These are phyloP conservation scores for Montipora cactus DNA, from an alignment of 64 coral and sea anemone genomes.

Conservation along the genomic window DNA sequence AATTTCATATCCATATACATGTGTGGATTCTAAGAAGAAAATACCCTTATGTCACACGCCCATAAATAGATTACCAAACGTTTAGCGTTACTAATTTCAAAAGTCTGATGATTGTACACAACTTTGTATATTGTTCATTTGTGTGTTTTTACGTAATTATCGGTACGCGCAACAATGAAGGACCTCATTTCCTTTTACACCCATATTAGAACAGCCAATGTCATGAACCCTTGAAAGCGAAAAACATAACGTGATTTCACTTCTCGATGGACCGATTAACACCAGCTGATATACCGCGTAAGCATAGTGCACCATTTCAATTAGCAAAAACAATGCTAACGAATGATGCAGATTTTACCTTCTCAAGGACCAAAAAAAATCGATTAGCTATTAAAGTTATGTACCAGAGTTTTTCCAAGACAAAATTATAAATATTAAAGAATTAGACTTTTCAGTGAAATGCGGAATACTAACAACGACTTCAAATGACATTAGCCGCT, in stretches of 20 bases:
- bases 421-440: not conserved
- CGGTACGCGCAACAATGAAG: not conserved
- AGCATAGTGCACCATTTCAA: no score
- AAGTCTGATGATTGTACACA: not conserved
- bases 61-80: not conserved
- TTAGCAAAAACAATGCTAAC: not conserved
- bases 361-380: conserved; percentile 8
- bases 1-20: not conserved
- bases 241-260: not conserved
- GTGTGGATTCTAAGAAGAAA: not conserved
- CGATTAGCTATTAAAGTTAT: not conserved
- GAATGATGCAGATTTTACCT: conserved; percentile 34
- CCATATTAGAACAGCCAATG: not conserved
- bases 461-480: conserved; percentile 17
- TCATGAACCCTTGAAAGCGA: not conserved
- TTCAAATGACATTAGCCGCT: conserved; percentile 11
- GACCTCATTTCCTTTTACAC: conserved; percentile 8
- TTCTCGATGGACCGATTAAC: not conserved
- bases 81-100: not conserved
- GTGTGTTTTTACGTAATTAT: not conserved
- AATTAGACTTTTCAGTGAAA: not conserved
- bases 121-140: conserved; percentile 5
- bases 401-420: not conserved
- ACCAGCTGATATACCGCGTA: not conserved
- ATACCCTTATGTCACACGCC: not conserved